phyloP scores from a whole-genome alignment of 2,888 invertebrate genomes.

The Parnassius smintheus region DNA sequence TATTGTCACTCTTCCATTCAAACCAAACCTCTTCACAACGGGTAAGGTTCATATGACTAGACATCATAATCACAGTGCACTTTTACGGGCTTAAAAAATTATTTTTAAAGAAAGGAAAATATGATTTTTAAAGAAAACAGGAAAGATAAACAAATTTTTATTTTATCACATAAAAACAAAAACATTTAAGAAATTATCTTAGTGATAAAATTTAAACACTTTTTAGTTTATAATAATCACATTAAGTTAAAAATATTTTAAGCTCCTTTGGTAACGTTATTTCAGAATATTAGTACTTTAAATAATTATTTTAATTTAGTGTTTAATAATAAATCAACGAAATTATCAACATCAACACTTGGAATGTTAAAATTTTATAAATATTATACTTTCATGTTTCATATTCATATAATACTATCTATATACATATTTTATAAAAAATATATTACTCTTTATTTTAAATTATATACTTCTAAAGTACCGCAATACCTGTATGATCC shows the following conservation, averaged over 20 bases:
- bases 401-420: conserved; percentile 2
- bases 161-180: too few species aligned
- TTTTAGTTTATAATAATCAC: not conserved
- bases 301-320: conserved; percentile 26
- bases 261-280: conserved; percentile 47
- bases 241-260: conserved; percentile 28
- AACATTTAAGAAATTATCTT: too few species aligned
- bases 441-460: conserved; percentile 14
- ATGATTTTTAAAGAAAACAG: too few species aligned
- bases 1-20: too few species aligned
- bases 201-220: not conserved
- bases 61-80: too few species aligned
- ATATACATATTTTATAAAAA: conserved; percentile 25
- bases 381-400: conserved; percentile 29
- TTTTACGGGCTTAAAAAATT: too few species aligned
- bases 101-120: too few species aligned
- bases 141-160: too few species aligned
- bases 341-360: conserved; percentile 36
- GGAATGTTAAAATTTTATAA: conserved; percentile 40
- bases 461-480: conserved; percentile 3
- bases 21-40: too few species aligned
- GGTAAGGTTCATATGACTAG: too few species aligned
- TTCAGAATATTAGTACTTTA: conserved; percentile 12
- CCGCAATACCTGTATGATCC: conserved; percentile 14
- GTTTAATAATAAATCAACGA: conserved; percentile 21